Percentiles rank a stretch among this genome's conserved stretches.
phyloP scores from a whole-genome alignment of 2,113 vertebrate genomes.

The Acanthisitta chloris region DNA sequence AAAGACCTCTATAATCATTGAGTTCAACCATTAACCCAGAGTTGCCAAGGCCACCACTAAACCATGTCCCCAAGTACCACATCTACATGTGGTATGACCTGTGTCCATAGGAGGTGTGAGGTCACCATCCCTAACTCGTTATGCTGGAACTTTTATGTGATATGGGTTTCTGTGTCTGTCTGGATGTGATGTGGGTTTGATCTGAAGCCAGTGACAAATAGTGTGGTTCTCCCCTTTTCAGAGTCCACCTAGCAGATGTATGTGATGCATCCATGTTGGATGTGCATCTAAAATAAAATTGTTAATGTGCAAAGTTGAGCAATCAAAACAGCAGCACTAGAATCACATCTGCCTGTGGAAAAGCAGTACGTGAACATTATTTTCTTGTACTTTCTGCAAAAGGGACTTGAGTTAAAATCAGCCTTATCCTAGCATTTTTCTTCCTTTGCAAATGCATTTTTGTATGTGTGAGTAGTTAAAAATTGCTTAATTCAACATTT shows the following conservation, averaged over 20 bases:
- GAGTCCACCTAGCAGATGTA: not conserved
- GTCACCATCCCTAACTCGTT: fast-evolving
- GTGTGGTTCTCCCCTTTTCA: not conserved
- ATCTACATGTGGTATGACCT: not conserved
- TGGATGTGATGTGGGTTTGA: not conserved
- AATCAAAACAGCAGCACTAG: not conserved
- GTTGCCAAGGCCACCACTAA: not conserved
- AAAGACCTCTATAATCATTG: not conserved
- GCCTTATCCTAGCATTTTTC: not conserved
- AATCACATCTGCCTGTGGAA: not conserved
- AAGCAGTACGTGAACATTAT: not conserved
- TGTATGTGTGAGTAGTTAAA: not conserved
- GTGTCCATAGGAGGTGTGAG: not conserved
- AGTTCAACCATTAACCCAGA: not conserved
- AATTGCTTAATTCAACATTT: not conserved
- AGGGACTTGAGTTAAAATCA: not conserved
- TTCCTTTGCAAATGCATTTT: not conserved
- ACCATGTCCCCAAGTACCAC: too few species aligned
- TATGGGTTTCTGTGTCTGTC: not conserved
- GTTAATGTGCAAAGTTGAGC: not conserved
- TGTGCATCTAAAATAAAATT: not conserved
- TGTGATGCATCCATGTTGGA: not conserved
- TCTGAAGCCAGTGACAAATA: not conserved
- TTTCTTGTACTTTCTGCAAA: not conserved
- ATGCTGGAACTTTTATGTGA: not conserved